Percentiles rank a stretch among this genome's conserved stretches.
Evolutionary conservation across 1,140 invertebrate species (phyloP).

Genomic region (Polypedilum pembai): DNA sequence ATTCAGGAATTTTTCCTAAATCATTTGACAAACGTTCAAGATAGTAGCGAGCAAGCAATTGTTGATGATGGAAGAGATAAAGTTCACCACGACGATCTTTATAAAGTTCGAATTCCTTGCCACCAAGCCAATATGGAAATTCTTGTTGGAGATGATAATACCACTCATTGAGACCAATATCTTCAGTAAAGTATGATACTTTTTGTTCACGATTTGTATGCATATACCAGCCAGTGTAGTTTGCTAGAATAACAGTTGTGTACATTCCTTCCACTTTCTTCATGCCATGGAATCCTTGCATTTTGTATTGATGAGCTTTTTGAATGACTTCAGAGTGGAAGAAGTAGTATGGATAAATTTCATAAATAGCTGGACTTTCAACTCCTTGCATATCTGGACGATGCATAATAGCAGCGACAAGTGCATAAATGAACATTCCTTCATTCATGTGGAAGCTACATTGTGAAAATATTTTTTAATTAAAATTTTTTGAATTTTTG

Average conservation of each 20-base stretch:
- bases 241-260: constrained; percentile 42
- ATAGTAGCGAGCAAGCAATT: constrained; percentile 56
- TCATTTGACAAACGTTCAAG: constrained; percentile 57
- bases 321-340: constrained; percentile 54
- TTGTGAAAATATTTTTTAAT: constrained; percentile 63
- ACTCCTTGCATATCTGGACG: constrained; percentile 51
- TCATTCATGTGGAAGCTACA: constrained; percentile 56
- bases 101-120: constrained; percentile 47
- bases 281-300: constrained; percentile 43
- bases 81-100: constrained; percentile 52
- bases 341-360: constrained; percentile 56
- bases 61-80: constrained; percentile 52
- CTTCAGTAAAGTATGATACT: constrained; percentile 64
- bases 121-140: constrained; percentile 57
- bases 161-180: constrained; percentile 57
- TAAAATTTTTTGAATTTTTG: constrained; percentile 45
- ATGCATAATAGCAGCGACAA: constrained; percentile 51
- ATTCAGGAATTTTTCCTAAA: constrained; percentile 50
- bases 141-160: constrained; percentile 60
- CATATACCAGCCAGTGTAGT: constrained; percentile 50
- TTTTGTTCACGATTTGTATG: constrained; percentile 46
- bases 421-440: constrained; percentile 54
- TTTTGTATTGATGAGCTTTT: constrained; percentile 44
- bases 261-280: constrained; percentile 42
- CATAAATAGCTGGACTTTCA: constrained; percentile 54